Evolutionary conservation across 2,797 vertebrate species (phyloP).

Genomic region (Gymnocypris eckloni): DNA sequence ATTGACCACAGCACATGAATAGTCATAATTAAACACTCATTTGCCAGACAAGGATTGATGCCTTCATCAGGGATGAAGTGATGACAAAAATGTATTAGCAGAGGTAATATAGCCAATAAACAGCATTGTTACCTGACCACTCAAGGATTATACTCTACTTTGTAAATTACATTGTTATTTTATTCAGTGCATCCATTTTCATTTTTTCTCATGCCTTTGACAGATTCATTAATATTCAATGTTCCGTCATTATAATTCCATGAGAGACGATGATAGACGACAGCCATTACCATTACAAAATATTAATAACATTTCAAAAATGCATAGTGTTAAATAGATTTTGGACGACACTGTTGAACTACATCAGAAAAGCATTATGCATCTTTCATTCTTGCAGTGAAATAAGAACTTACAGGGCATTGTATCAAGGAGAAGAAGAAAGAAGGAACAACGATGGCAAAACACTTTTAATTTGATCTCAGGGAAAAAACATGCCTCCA

Average conservation of each 20-base stretch:
- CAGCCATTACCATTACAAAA: background rate
- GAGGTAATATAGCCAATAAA: background rate
- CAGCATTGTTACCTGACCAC: background rate
- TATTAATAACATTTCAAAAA: conserved; percentile 24
- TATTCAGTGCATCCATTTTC: conserved; percentile 2
- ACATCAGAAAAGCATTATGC: conserved; percentile 62
- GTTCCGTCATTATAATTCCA: background rate
- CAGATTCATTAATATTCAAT: conserved; percentile 46
- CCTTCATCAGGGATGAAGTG: background rate
- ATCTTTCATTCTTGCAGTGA: conserved; percentile 48
- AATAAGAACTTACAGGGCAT: conserved; percentile 42
- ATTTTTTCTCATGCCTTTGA: conserved; percentile 39
- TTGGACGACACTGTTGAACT: conserved; percentile 22
- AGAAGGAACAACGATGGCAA: conserved; percentile 40
- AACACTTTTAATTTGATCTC: conserved; percentile 65
- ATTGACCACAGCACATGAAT: background rate
- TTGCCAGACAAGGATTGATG: background rate
- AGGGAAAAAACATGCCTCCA: conserved; percentile 61
- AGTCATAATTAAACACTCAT: background rate
- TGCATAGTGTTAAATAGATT: conserved; percentile 64
- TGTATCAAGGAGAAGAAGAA: conserved; percentile 25
- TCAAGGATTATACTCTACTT: conserved; percentile 1
- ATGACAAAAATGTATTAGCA: background rate
- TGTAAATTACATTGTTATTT: background rate
- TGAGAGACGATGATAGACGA: no score